Evolutionary conservation across 1,140 invertebrate genomes (phyloP).

Genomic region (Globodera rostochiensis): DNA sequence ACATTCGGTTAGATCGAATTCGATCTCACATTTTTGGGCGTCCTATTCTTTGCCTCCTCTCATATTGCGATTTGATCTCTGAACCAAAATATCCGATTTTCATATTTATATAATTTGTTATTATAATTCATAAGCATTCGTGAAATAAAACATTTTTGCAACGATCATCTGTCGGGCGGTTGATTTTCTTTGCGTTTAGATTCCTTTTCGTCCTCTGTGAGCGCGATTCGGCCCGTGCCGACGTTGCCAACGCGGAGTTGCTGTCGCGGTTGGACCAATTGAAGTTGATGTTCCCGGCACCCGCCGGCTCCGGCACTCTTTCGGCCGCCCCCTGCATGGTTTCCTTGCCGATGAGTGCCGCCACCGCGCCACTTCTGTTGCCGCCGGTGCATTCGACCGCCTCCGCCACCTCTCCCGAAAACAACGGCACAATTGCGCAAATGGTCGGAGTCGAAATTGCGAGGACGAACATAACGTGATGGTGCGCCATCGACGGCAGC

Average conservation of each 20-base stretch:
- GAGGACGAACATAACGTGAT: background rate
- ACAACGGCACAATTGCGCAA: background rate
- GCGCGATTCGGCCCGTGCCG: constrained; percentile 24
- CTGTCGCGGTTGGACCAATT: constrained; percentile 33
- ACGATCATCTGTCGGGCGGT: too few relatives aligned
- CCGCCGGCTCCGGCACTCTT: background rate
- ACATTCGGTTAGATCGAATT: too few relatives aligned
- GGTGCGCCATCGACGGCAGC: too few relatives aligned
- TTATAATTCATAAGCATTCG: too few relatives aligned
- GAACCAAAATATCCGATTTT: background rate
- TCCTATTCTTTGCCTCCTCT: too few relatives aligned
- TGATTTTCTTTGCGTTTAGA: background rate
- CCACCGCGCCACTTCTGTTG: constrained; percentile 2
- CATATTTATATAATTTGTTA: background rate
- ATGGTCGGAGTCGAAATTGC: background rate
- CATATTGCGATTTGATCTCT: too few relatives aligned
- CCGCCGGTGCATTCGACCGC: constrained; percentile 8
- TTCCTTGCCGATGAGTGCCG: constrained; percentile 12
- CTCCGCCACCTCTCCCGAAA: background rate
- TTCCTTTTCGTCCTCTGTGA: constrained; percentile 34
- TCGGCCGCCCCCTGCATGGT: background rate
- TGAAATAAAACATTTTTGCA: too few relatives aligned
- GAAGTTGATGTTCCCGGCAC: constrained; percentile 12
- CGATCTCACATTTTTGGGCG: too few relatives aligned
- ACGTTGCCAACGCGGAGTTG: constrained; percentile 19